Evolutionary conservation across 2,888 invertebrate genomes (phyloP), one percentile per base, ranked within the genome.

Genomic region (Agapostemon virescens): DNA sequence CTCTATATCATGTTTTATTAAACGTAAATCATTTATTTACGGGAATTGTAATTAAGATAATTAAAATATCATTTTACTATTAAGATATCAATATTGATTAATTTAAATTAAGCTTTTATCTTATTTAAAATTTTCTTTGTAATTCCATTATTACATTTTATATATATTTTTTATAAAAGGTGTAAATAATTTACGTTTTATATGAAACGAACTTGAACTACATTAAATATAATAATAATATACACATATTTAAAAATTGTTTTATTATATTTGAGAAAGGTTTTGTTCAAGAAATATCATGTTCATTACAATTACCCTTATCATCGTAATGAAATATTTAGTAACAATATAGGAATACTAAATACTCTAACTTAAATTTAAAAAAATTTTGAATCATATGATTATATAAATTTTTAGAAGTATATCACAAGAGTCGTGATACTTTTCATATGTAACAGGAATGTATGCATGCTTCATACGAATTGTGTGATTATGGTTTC

Each of bases 1-100:
- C 91, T 89, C 90, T 89, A 87, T 90, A 85, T 89, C 79, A 85
- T 88, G 83, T 86, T 82, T 84, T 82, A 33, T 72, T 76, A 78
- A 74, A 71, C 68, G 42, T 73, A 78, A 63, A 81, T 70, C 71
- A 74, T 76, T 83, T 75, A 72, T 61, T 74, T 71, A 73, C 55
- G 71, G 17, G 74, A 77, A 74, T 76, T 82, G 49, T 33, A 36
- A 63, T 17, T n/a, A 49, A 55, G 70, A 36, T 78, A 69, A 81
- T 85, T 68, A 67, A 70, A 42, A 42, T 42, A 49, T n/a, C 45
- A 66, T 69, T 61, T 26, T 13, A 61, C 38, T 76, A 64, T 49
- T 58, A 70, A 68, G 49, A 45, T 20, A 61, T 74, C 5, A 67
- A 45, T 69, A 45, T 26, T 61, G 15, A 55, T 69, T 73, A 63